Percentiles rank a stretch among this genome's conserved stretches.
phyloP scores from a whole-genome alignment of 2,888 invertebrate genomes.

The Leucophenga montana region DNA sequence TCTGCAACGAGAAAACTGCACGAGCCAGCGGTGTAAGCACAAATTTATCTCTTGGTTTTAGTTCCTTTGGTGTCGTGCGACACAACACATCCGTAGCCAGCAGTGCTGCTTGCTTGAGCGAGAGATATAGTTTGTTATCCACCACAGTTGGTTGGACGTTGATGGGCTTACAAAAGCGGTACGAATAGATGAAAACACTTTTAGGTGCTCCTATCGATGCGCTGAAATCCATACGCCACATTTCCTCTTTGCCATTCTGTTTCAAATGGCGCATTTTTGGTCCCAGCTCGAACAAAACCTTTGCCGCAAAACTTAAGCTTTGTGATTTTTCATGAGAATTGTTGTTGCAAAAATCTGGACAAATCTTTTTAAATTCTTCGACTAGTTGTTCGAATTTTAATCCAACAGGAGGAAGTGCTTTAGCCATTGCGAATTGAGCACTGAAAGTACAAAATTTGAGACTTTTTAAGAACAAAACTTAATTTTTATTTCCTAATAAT shows the following conservation, averaged over 20 bases:
- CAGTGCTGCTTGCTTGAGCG: slow-evolving; percentile 55
- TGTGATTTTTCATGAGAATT: slow-evolving; percentile 13
- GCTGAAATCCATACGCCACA: background rate
- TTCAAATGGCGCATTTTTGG: background rate
- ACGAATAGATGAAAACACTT: background rate
- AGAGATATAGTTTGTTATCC: slow-evolving; percentile 40
- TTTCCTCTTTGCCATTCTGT: background rate
- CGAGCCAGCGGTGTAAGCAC: slow-evolving; percentile 55
- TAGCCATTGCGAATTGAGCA: no score
- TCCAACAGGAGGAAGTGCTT: background rate
- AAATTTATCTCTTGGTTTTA: slow-evolving; percentile 41
- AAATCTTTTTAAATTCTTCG: slow-evolving; percentile 40
- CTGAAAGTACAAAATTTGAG: no score
- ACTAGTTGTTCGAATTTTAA: slow-evolving; percentile 38
- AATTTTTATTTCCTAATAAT: no score
- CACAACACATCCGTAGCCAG: slow-evolving; percentile 55
- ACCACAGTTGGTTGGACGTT: background rate
- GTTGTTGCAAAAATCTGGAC: slow-evolving; percentile 45
- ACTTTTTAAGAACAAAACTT: no score
- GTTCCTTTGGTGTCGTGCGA: slow-evolving; percentile 47
- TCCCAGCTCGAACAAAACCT: slow-evolving; percentile 43
- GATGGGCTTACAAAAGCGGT: background rate
- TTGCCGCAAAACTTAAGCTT: slow-evolving; percentile 51
- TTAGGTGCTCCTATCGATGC: background rate
- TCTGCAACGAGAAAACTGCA: slow-evolving; percentile 45